Percentiles rank a stretch among this genome's conserved stretches.
Conservation (phyloP, 37 sponge, comb jelly and placozoan genomes). For the Aplysina aerophoba region DNA sequence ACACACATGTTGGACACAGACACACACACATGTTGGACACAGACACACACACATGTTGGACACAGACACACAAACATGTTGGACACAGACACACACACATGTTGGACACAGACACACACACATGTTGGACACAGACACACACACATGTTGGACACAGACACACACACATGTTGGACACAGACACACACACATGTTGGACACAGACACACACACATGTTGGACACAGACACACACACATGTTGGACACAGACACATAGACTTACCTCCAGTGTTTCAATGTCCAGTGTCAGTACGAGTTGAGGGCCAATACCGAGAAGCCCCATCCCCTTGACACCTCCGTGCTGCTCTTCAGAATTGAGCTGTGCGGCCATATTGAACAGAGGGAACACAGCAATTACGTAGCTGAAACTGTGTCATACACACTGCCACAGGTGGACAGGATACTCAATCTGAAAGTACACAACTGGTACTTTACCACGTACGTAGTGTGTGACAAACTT, state of each 20-base stretch:
- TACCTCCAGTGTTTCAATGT: not conserved
- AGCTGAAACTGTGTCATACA: too few relatives aligned
- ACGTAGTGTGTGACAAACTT: too few relatives aligned
- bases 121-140: conserved; percentile 26
- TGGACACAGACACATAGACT: not conserved
- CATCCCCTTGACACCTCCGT: too few relatives aligned
- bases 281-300: not conserved
- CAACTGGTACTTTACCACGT: too few relatives aligned
- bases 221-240: too few relatives aligned
- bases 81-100: too few relatives aligned
- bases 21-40: not conserved
- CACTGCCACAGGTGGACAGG: too few relatives aligned
- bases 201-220: too few relatives aligned
- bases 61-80: conserved; percentile 4
- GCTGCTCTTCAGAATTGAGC: too few relatives aligned
- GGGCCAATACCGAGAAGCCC: not conserved
- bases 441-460: too few relatives aligned
- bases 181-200: conserved; percentile 35
- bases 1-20: not conserved
- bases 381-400: too few relatives aligned
- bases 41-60: not conserved
- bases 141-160: conserved; percentile 41
- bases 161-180: conserved; percentile 31
- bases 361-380: too few relatives aligned
- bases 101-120: conserved; percentile 20